A percentile compares a stretch with the other conserved stretches of the same genome.
These are phyloP conservation scores for Takifugu bimaculatus DNA, from an alignment of 2,113 vertebrate genomes.

Conservation along the genomic window DNA sequence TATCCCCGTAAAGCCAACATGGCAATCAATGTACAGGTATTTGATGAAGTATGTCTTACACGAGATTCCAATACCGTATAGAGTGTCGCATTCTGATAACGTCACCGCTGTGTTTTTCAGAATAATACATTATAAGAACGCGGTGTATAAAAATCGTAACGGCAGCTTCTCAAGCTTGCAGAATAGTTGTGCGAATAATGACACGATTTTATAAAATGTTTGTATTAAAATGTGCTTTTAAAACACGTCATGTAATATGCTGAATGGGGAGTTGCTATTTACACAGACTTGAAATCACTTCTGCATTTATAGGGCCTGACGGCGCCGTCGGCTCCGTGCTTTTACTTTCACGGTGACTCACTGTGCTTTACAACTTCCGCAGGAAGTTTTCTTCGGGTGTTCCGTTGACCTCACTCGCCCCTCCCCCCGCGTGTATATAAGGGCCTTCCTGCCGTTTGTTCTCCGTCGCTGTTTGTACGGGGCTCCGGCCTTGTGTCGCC, in stretches of 20 bases:
- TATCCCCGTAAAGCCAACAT: conserved; percentile 1
- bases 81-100: conserved; percentile 49
- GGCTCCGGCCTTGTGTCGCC: conserved; percentile 22
- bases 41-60: not conserved
- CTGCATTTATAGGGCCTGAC: too few species aligned
- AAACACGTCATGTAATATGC: too few species aligned
- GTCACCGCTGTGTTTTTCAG: conserved; percentile 11
- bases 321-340: not conserved
- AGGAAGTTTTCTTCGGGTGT: too few species aligned
- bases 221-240: too few species aligned
- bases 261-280: too few species aligned
- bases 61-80: conserved; percentile 3
- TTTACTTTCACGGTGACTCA: conserved; percentile 31
- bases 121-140: conserved; percentile 4
- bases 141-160: too few species aligned
- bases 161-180: too few species aligned
- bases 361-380: too few species aligned
- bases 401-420: conserved; percentile 4
- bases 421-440: conserved; percentile 3
- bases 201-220: too few species aligned
- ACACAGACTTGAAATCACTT: not conserved
- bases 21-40: not conserved
- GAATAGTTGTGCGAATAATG: too few species aligned
- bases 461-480: too few species aligned
- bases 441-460: too few species aligned